Evolutionary conservation across 2,797 vertebrate species (phyloP).

Genomic region (Lepus townsendii): DNA sequence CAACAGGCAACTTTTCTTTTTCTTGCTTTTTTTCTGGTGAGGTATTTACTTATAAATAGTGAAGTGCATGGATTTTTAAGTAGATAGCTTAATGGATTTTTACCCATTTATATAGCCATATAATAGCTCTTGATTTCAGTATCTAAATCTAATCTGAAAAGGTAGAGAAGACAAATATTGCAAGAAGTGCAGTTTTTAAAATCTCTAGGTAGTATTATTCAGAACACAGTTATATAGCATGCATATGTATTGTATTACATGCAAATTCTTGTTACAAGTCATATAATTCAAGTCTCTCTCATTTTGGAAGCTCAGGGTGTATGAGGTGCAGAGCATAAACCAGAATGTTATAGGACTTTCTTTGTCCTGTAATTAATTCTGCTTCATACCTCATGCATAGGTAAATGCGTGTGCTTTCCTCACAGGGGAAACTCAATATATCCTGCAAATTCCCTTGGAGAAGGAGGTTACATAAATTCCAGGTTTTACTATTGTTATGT

Average conservation of each 20-base stretch:
- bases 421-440: neutral
- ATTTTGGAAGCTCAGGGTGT: neutral
- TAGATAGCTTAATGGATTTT: constrained; percentile 51
- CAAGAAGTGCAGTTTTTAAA: constrained; percentile 21
- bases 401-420: constrained; percentile 29
- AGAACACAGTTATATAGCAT: neutral
- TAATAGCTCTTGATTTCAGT: constrained; percentile 7
- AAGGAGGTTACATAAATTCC: constrained; percentile 65
- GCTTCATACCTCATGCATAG: constrained; percentile 4
- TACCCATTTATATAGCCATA: constrained; percentile 34
- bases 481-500: constrained; percentile 78
- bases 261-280: constrained; percentile 21
- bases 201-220: constrained; percentile 4
- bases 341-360: neutral
- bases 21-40: neutral
- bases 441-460: constrained; percentile 42
- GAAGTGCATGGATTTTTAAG: constrained; percentile 31
- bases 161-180: constrained; percentile 9
- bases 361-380: constrained; percentile 27
- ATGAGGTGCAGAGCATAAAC: neutral
- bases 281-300: neutral
- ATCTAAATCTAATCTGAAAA: constrained; percentile 52
- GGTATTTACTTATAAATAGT: neutral
- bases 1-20: neutral
- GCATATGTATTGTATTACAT: neutral